These are phyloP conservation scores for Brassicogethes aeneus DNA, from an alignment of 2,888 invertebrate genomes.

Conservation along the genomic window DNA sequence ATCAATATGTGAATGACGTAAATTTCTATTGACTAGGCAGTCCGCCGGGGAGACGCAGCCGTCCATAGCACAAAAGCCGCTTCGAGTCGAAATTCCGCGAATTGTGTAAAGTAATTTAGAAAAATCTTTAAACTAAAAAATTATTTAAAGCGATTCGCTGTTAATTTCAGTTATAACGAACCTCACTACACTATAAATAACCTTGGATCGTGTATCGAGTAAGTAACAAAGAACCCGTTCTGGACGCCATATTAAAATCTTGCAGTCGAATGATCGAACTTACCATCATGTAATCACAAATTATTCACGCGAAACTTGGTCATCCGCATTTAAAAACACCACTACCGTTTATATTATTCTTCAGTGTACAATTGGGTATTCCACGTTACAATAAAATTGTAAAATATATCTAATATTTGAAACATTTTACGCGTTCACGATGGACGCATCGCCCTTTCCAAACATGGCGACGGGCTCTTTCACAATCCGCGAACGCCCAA, in stretches of 20 bases:
- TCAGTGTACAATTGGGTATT: constrained; percentile 45
- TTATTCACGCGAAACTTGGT: constrained; percentile 47
- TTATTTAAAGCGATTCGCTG: not conserved
- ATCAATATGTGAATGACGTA: constrained; percentile 27
- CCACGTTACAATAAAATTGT: constrained; percentile 46
- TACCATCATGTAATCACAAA: constrained; percentile 61
- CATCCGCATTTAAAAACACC: constrained; percentile 48
- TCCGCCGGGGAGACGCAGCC: constrained; percentile 14
- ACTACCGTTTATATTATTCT: constrained; percentile 39
- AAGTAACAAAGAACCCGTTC: constrained; percentile 24
- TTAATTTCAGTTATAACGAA: not conserved
- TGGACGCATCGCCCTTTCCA: constrained; percentile 41
- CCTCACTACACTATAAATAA: not conserved
- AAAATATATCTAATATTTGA: constrained; percentile 44
- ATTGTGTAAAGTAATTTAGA: constrained; percentile 3
- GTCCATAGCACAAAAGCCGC: constrained; percentile 9
- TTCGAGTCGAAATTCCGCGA: constrained; percentile 5
- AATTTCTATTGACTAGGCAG: constrained; percentile 21
- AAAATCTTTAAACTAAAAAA: too few relatives aligned
- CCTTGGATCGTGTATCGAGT: not conserved
- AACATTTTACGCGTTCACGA: constrained; percentile 41
- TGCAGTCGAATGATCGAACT: constrained; percentile 41
- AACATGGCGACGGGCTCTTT: constrained; percentile 44
- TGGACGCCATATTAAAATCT: constrained; percentile 44
- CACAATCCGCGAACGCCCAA: constrained; percentile 20